Percentiles rank a stretch among this genome's conserved stretches.
Conservation (phyloP, 2,113 vertebrate species). For the Nothobranchius furzeri region DNA sequence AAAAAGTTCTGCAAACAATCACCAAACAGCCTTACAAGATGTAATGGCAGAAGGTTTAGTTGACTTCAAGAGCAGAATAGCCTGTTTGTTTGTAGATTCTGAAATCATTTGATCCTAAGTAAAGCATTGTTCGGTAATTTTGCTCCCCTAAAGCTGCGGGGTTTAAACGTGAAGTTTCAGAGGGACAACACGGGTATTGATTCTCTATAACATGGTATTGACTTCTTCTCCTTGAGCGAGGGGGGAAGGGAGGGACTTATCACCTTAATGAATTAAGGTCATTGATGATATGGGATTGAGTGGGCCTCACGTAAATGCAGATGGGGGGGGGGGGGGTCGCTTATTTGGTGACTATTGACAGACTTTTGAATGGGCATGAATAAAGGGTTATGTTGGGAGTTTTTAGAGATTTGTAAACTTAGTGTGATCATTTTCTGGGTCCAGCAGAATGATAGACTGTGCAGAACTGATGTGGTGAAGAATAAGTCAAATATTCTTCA, state of each 20-base stretch:
- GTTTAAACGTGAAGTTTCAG: conserved; percentile 61
- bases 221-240: conserved; percentile 61
- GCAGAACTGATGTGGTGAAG: background rate
- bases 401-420: conserved; percentile 1
- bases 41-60: background rate
- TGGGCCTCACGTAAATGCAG: conserved; percentile 42
- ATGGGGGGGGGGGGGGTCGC: background rate
- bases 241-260: conserved; percentile 50
- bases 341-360: conserved; percentile 32
- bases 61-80: background rate
- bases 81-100: conserved; percentile 41
- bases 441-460: background rate
- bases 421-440: background rate
- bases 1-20: background rate
- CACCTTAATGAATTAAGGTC: conserved; percentile 65
- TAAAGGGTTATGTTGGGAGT: conserved; percentile 19
- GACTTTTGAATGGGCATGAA: conserved; percentile 5
- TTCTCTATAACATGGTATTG: conserved; percentile 77
- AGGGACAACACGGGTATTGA: conserved; percentile 68
- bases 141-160: conserved; percentile 19
- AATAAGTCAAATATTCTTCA: background rate
- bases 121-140: conserved; percentile 56
- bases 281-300: conserved; percentile 54
- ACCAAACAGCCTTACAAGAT: background rate
- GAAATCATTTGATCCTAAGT: conserved; percentile 41